Conservation (phyloP, 37 sponge, comb jelly and placozoan species). For the Beroe forskalii region DNA sequence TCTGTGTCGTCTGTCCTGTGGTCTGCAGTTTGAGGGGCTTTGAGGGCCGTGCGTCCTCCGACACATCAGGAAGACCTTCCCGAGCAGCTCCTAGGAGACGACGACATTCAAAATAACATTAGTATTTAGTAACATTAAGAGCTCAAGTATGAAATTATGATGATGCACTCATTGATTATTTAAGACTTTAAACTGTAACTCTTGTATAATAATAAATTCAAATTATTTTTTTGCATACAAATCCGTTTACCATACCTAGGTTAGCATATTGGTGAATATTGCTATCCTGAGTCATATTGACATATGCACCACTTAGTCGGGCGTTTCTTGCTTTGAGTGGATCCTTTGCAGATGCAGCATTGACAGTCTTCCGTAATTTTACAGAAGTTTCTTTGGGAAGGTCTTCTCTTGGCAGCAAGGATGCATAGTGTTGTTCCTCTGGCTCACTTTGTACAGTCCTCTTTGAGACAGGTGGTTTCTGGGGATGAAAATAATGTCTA, state of each 20-base stretch:
- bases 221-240: background rate
- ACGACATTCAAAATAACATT: too few species aligned
- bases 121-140: too few species aligned
- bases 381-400: background rate
- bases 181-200: background rate
- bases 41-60: background rate
- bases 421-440: slow-evolving; percentile 38
- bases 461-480: too few species aligned
- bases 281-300: background rate
- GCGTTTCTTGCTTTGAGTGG: background rate
- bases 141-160: too few species aligned
- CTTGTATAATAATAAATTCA: too few species aligned
- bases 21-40: slow-evolving; percentile 11
- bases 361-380: background rate
- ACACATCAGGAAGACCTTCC: background rate
- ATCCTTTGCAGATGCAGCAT: background rate
- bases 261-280: slow-evolving; percentile 18
- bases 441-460: background rate
- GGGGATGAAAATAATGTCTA: too few species aligned
- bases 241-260: background rate
- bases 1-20: background rate
- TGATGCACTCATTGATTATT: too few species aligned
- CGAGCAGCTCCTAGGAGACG: background rate
- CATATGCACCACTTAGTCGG: background rate
- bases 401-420: background rate